Conservation (phyloP, 2,888 invertebrate genomes). For the Drosophila mimetica region DNA sequence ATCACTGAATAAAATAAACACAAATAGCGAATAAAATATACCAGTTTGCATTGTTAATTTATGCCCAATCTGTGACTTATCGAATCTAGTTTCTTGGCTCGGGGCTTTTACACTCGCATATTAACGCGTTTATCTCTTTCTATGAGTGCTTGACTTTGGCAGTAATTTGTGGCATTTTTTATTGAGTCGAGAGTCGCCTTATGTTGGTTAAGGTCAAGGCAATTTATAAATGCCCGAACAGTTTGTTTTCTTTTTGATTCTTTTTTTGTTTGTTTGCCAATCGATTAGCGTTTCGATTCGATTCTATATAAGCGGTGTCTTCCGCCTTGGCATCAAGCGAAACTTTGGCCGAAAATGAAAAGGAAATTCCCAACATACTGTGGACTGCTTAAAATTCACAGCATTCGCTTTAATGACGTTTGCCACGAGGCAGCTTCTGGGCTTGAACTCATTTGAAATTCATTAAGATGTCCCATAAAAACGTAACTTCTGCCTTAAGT, state of each 20-base stretch:
- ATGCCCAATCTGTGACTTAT: slow-evolving; percentile 14
- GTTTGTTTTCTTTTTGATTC: slow-evolving; percentile 2
- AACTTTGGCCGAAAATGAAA: background rate
- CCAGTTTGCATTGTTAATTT: slow-evolving; percentile 29
- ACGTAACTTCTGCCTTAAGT: slow-evolving; percentile 49
- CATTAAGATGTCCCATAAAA: slow-evolving; percentile 55
- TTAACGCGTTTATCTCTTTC: slow-evolving; percentile 1
- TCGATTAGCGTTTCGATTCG: slow-evolving; percentile 21
- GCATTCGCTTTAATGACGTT: slow-evolving; percentile 53
- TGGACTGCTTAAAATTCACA: slow-evolving; percentile 48
- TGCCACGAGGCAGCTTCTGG: slow-evolving; percentile 44
- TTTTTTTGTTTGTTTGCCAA: background rate
- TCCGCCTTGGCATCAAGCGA: slow-evolving; percentile 34
- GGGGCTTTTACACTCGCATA: background rate
- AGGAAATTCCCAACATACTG: slow-evolving; percentile 32
- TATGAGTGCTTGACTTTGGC: slow-evolving; percentile 8
- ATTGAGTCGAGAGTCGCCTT: slow-evolving; percentile 35
- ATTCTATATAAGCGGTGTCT: slow-evolving; percentile 22
- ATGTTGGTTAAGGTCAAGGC: slow-evolving; percentile 59
- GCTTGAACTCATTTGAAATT: slow-evolving; percentile 59
- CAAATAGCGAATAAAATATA: background rate
- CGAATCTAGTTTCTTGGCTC: slow-evolving; percentile 36
- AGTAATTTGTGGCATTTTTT: slow-evolving; percentile 43
- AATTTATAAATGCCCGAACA: slow-evolving; percentile 23
- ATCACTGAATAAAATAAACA: background rate